A percentile compares a stretch with the other conserved stretches of the same genome.
Conservation (phyloP, 2,888 invertebrate species). For the Atherix ibis region DNA sequence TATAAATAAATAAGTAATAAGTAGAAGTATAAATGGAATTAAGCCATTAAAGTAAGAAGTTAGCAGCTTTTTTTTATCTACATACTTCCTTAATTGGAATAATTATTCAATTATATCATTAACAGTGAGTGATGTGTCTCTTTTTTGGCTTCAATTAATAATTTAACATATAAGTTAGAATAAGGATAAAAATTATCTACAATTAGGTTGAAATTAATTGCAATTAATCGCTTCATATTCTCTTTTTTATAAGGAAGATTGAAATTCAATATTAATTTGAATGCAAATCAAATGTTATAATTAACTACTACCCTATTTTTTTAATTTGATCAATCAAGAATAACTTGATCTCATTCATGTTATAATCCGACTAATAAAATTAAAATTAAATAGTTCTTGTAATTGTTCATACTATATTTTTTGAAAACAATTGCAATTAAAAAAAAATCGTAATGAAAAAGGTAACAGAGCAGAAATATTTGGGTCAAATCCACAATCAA, state of each 20-base stretch:
- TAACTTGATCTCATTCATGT: slow-evolving; percentile 43
- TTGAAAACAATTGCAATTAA: too few relatives aligned
- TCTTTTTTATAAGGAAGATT: slow-evolving; percentile 25
- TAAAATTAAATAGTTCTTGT: background rate
- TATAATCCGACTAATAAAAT: slow-evolving; percentile 32
- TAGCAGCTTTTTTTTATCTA: slow-evolving; percentile 43
- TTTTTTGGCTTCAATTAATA: slow-evolving; percentile 40
- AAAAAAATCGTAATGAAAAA: slow-evolving; percentile 47
- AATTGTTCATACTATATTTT: slow-evolving; percentile 19
- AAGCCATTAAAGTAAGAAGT: slow-evolving; percentile 40
- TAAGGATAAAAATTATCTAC: slow-evolving; percentile 32
- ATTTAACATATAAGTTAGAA: too few relatives aligned
- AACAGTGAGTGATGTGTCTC: slow-evolving; percentile 51
- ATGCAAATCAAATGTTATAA: slow-evolving; percentile 35
- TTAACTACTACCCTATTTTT: slow-evolving; percentile 33
- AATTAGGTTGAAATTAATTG: slow-evolving; percentile 39
- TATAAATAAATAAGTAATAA: slow-evolving; percentile 37
- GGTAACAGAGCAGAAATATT: slow-evolving; percentile 35
- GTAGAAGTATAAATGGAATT: slow-evolving; percentile 35
- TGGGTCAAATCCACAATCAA: slow-evolving; percentile 47
- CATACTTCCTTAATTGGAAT: slow-evolving; percentile 44
- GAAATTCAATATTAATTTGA: slow-evolving; percentile 32
- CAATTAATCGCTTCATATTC: slow-evolving; percentile 34
- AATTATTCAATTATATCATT: slow-evolving; percentile 41
- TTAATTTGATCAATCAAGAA: slow-evolving; percentile 37